Evolutionary conservation across 1,140 invertebrate genomes (phyloP), one percentile per base, ranked within the genome.

Genomic region (Oncopodura yosiiana): DNA sequence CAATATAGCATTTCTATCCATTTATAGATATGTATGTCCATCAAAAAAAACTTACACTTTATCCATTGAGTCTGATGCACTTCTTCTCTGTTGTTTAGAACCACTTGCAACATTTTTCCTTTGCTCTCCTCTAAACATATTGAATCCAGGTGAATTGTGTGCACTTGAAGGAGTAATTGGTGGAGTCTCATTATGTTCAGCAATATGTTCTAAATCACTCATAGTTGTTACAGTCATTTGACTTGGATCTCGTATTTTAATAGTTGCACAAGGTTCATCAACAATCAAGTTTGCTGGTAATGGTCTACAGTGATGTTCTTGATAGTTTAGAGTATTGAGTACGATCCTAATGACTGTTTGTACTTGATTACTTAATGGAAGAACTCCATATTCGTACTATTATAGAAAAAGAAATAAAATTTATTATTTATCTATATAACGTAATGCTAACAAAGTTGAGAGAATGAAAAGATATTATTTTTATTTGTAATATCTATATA

Each of bases 261-360:
- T 49, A 14, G 30, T 49, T 18, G 16, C n/a, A 29, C 16, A 19
- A 56, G 78, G 73, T 29, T 74, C 80, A 26, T 78, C 78, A 73
- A 84, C 81, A 23, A 84, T 77, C 32, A 86, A 76, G 53, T 82
- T 82, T 11, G 84, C 81, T 30, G 86, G 83, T 49, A 87, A 82
- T 56, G 84, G 77, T 61, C 81, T 80, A 68, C 88, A 92, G 39
- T 82, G 80, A 76, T 90, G 90, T 69, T 89, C 84, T 66, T 96
- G 91, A 18, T 84, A 80, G 65, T 94, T 86, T 41, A 98, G 69
- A 0, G 92, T 95, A 68, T 94, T 93, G 42, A 98, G 77, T n/a
- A 96, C 84, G 62, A 96, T 89, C 64, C 83, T 79, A 36, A 98
- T 82, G 39, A 95, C 73, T 1, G 81, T 77, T 55, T 87, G 82